Base-by-base conservation (phyloP, 2,113 vertebrate species). In the Synodontis membranacea region DNA sequence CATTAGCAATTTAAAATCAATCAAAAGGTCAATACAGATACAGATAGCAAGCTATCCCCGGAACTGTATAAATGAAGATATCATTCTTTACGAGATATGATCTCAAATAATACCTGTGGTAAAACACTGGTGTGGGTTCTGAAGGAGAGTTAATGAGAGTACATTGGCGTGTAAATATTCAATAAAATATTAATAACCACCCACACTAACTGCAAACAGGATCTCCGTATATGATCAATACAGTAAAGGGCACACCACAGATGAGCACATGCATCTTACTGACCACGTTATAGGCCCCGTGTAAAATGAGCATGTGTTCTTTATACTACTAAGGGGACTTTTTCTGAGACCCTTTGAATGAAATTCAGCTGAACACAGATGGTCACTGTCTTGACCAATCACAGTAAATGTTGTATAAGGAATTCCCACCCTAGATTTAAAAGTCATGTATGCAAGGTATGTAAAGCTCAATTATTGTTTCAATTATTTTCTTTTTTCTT, bases 181-280 rank as follows among this genome's bases (percentile, higher is more conserved):
- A 66, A 81, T 86, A 81, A 83, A 83, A 83, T 87, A 75, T 86
- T 81, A 81, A 81, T 86, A 56, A n/a, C 48, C 12, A 23, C 50
- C 64, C 31, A 86, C 64, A 39, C 50, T 62, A 52, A 17, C 46
- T 42, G 58, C 70, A 87, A 83, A 83, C 68, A 78, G 70, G 34
- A 19, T 34, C 39, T n/a, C n/a, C n/a, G n/a, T n/a, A 74, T 12
- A 21, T 34, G 37, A 86, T 58, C 21, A 39, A 44, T 82, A 60
- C 6, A 74, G 39, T 64, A 39, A 21, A 31, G 21, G 37, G 5
- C 44, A 50, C 19, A 52, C 19, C 84, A 79, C 31, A 85, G 25
- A 76, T 48, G 58, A 79, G 21, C 44, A 9, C 25, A 39, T 68
- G 75, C 44, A 79, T 78, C 48, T 28, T 72, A 39, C 21, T 72